Evolutionary conservation across 30 jellyfish, hydroid and myxozoan species (phyloP).

Genomic region (Turritopsis dohrnii): DNA sequence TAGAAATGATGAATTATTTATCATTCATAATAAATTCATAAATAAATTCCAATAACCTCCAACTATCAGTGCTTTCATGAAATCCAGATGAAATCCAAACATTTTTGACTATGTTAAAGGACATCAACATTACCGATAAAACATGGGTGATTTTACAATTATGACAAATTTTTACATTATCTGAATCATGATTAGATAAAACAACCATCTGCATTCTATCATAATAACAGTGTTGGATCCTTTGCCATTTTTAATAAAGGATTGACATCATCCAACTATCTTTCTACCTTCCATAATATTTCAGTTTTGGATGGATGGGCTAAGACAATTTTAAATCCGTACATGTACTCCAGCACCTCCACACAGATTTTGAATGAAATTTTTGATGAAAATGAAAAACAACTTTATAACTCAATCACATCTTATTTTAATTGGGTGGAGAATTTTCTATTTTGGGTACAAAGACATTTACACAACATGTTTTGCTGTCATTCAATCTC

Average conservation of each 20-base stretch:
- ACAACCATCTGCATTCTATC: neutral
- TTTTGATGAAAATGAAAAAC: neutral
- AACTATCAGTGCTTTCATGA: neutral
- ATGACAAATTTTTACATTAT: neutral
- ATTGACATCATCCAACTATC: neutral
- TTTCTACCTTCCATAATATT: neutral
- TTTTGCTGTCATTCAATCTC: neutral
- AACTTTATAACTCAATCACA: neutral
- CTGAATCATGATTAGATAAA: neutral
- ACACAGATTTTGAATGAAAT: neutral
- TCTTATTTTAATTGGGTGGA: neutral
- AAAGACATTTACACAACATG: neutral
- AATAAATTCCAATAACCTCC: too few species aligned
- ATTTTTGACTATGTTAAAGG: neutral
- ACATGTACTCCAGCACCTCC: neutral
- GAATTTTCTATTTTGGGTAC: neutral
- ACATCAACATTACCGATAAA: neutral
- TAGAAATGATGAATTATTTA: too few species aligned
- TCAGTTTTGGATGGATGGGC: neutral
- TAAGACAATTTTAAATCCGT: neutral
- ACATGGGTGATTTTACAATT: neutral
- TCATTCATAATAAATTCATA: too few species aligned
- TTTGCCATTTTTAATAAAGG: neutral
- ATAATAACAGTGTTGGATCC: neutral
- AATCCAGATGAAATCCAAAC: neutral